Conservation (phyloP, 1,140 invertebrate genomes). For the Heliconius himera region DNA sequence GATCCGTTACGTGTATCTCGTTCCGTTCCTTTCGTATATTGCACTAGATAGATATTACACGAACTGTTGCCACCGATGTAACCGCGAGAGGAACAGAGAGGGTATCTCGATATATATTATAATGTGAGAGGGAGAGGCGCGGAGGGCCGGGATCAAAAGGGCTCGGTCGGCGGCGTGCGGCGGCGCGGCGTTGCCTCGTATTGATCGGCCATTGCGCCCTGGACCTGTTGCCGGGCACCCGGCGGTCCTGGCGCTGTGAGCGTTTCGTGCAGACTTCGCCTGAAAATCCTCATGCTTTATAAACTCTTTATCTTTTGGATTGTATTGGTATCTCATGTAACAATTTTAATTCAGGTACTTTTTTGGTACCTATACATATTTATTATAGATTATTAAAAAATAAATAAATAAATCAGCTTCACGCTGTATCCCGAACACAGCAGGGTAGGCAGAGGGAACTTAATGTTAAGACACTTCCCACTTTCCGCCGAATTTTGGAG, state of each 20-base stretch:
- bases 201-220: slow-evolving; percentile 62
- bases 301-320: neutral
- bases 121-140: slow-evolving; percentile 16
- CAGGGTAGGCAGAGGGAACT: too few relatives aligned
- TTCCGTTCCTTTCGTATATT: neutral
- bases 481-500: too few relatives aligned
- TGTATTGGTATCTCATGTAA: too few relatives aligned
- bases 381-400: too few relatives aligned
- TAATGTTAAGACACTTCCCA: too few relatives aligned
- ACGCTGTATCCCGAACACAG: too few relatives aligned
- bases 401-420: too few relatives aligned
- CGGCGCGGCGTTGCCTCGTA: slow-evolving; percentile 63
- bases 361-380: too few relatives aligned
- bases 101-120: slow-evolving; percentile 5
- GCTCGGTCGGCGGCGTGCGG: slow-evolving; percentile 51
- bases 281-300: slow-evolving; percentile 20
- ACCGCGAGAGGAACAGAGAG: neutral
- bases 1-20: neutral
- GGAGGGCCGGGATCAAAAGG: slow-evolving; percentile 50
- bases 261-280: slow-evolving; percentile 48
- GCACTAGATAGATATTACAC: slow-evolving; percentile 4
- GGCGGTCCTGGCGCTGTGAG: slow-evolving; percentile 32
- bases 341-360: too few relatives aligned
- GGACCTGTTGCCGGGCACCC: slow-evolving; percentile 74
- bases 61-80: neutral